Percentiles rank a stretch among this genome's conserved stretches.
Evolutionary conservation across 2,113 vertebrate genomes (phyloP).

Genomic region (Ahaetulla prasina): DNA sequence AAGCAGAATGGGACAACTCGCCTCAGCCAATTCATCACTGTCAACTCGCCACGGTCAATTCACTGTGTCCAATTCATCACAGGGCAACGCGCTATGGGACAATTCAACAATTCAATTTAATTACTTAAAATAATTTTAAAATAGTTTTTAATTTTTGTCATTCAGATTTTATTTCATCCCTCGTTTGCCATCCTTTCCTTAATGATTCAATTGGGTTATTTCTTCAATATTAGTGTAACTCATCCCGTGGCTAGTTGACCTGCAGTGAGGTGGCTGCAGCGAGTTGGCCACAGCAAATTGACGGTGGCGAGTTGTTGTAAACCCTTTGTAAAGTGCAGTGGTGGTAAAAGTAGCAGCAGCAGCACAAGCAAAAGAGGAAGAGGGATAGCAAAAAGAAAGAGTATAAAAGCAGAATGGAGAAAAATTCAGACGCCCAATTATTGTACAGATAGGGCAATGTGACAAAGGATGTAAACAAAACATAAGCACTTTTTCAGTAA

Average conservation of each 20-base stretch:
- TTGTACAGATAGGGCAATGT: neutral
- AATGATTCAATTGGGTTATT: neutral
- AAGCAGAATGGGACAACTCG: neutral
- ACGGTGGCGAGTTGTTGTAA: neutral
- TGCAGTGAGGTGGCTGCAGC: neutral
- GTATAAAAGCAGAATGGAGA: neutral
- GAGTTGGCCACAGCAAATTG: neutral
- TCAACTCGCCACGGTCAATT: neutral
- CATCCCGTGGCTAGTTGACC: neutral
- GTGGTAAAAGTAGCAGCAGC: neutral
- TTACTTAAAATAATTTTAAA: neutral
- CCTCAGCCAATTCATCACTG: neutral
- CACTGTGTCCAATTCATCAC: no score
- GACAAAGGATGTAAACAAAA: neutral
- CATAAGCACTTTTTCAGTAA: conserved; percentile 22
- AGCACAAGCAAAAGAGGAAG: neutral
- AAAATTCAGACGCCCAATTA: neutral
- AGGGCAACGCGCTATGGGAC: neutral
- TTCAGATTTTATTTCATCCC: neutral
- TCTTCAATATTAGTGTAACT: neutral
- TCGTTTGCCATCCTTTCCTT: neutral
- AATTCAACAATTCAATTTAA: neutral
- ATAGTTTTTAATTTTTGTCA: neutral
- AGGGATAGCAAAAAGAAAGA: neutral
- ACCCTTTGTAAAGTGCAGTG: neutral